Conservation (phyloP, 2,888 invertebrate genomes). For the Scrobipalpa atriplicella region DNA sequence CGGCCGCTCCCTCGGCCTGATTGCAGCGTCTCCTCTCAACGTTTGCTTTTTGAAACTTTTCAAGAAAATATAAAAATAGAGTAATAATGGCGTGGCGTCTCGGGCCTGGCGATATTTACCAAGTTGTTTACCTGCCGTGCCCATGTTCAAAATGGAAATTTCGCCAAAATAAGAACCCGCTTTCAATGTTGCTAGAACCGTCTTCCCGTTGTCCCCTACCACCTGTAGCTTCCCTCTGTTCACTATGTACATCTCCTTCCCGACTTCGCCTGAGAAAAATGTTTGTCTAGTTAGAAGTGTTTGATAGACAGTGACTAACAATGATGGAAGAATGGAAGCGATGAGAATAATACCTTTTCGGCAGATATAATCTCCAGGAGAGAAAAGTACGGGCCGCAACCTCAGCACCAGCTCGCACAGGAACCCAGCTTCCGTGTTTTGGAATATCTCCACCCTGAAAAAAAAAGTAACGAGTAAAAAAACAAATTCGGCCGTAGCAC, state of each 20-base stretch:
- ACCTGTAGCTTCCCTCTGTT: constrained; percentile 97
- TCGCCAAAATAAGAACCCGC: constrained; percentile 99
- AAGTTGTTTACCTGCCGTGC: constrained; percentile 99
- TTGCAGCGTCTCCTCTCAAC: constrained; percentile 81
- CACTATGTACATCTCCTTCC: constrained; percentile 99
- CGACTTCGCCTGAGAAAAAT: constrained; percentile 93
- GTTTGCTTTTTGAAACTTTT: constrained; percentile 78
- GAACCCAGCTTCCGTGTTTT: constrained; percentile 99
- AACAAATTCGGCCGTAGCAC: constrained; percentile 46
- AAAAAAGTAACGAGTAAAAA: constrained; percentile 18
- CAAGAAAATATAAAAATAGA: constrained; percentile 66
- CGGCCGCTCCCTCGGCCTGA: constrained; percentile 82
- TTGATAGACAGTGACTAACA: not conserved
- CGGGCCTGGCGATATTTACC: constrained; percentile 92
- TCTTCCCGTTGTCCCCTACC: constrained; percentile 97
- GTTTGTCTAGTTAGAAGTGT: constrained; percentile 13
- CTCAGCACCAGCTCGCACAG: constrained; percentile 97
- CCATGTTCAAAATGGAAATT: constrained; percentile 99
- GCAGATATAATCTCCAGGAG: constrained; percentile 99
- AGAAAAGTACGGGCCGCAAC: constrained; percentile 97
- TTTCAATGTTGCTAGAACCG: constrained; percentile 97
- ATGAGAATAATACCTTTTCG: constrained; percentile 90
- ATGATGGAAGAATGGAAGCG: not conserved
- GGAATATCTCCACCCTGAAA: constrained; percentile 97
- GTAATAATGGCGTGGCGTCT: constrained; percentile 82